These are phyloP conservation scores for Calidris pugnax DNA, from an alignment of 2,113 vertebrate species.

Conservation along the genomic window DNA sequence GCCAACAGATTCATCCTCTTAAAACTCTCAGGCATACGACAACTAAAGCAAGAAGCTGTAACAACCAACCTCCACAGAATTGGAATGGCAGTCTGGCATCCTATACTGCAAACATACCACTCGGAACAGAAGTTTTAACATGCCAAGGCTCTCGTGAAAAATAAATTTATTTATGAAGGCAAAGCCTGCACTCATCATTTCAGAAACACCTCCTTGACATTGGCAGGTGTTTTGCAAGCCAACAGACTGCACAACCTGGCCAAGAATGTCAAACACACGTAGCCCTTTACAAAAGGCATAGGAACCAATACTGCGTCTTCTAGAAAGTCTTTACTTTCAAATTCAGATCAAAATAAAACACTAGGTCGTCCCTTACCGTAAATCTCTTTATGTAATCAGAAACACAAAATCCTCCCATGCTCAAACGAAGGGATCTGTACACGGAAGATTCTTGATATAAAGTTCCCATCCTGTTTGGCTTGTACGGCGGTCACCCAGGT, in stretches of 20 bases:
- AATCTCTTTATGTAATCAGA: slow-evolving; percentile 81
- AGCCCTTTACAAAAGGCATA: not conserved
- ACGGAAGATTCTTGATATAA: slow-evolving; percentile 68
- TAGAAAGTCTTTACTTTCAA: not conserved
- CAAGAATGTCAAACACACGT: not conserved
- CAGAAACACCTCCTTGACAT: slow-evolving; percentile 1
- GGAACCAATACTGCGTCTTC: not conserved
- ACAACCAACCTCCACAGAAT: not conserved
- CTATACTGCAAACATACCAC: not conserved
- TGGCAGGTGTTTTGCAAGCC: not conserved
- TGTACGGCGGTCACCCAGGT: not conserved
- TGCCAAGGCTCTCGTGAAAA: not conserved
- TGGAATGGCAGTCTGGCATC: not conserved
- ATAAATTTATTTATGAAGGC: not conserved
- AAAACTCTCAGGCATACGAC: not conserved
- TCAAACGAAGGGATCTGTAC: slow-evolving; percentile 67
- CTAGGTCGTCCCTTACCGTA: slow-evolving; percentile 74
- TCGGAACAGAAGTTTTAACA: not conserved
- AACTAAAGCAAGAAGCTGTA: not conserved
- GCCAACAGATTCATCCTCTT: not conserved
- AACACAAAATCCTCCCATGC: slow-evolving; percentile 77
- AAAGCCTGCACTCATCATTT: not conserved
- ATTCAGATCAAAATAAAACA: not conserved
- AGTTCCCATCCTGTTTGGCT: slow-evolving; percentile 75
- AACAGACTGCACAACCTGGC: not conserved